phyloP scores from a whole-genome alignment of 2,888 invertebrate genomes.

The Conops quadrifasciatus region DNA sequence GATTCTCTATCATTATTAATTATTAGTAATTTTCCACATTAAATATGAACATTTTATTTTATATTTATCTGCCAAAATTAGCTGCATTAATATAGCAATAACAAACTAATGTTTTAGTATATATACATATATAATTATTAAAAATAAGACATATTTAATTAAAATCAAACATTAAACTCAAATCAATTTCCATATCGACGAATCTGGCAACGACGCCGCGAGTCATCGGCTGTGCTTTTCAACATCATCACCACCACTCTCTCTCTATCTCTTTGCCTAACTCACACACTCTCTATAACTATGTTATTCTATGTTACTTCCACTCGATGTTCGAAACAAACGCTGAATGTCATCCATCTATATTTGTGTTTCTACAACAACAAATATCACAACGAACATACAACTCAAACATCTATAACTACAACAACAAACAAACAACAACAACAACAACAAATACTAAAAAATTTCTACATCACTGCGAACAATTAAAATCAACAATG shows the following conservation, averaged over 20 bases:
- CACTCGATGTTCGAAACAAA: conserved; percentile 4
- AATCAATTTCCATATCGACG: conserved; percentile 31
- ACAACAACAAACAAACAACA: conserved; percentile 32
- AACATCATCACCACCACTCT: conserved; percentile 13
- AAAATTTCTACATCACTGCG: conserved; percentile 24
- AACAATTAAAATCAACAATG: conserved; percentile 30
- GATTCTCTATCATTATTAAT: too few species aligned
- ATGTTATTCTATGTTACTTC: not conserved
- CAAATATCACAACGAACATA: conserved; percentile 21
- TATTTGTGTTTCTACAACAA: conserved; percentile 20
- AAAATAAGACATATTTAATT: conserved; percentile 1
- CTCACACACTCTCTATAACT: not conserved
- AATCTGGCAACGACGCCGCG: conserved; percentile 36
- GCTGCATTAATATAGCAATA: not conserved
- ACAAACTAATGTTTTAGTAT: not conserved
- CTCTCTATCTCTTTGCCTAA: conserved; percentile 17
- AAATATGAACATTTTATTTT: not conserved
- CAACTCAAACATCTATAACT: conserved; percentile 35
- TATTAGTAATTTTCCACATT: too few species aligned
- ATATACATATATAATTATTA: conserved; percentile 29
- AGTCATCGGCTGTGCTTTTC: conserved; percentile 25
- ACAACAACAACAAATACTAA: not conserved
- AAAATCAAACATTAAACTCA: conserved; percentile 21
- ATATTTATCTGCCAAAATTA: too few species aligned
- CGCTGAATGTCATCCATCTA: not conserved